Conservation (phyloP, 2,113 vertebrate species). For the Triplophysa tibetana region DNA sequence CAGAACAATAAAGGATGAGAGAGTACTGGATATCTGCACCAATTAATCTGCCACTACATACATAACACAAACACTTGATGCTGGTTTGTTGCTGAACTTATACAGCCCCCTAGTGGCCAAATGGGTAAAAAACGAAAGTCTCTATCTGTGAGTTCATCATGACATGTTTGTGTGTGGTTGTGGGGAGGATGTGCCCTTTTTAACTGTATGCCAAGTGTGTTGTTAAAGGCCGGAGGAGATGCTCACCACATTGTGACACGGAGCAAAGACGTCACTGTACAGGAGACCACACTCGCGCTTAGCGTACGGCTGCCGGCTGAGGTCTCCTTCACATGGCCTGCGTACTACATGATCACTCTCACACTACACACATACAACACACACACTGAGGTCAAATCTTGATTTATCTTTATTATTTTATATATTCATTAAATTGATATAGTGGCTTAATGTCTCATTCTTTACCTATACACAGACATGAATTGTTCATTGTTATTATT, state of each 20-base stretch:
- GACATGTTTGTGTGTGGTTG: constrained; percentile 37
- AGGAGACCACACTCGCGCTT: constrained; percentile 95
- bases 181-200: constrained; percentile 52
- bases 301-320: constrained; percentile 94
- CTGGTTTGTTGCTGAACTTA: neutral
- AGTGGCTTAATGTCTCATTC: too few species aligned
- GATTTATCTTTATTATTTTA: neutral
- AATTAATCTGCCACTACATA: neutral
- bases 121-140: neutral
- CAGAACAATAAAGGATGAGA: constrained; percentile 30
- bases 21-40: neutral
- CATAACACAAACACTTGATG: neutral
- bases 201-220: constrained; percentile 23
- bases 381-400: constrained; percentile 37
- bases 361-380: constrained; percentile 76
- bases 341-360: constrained; percentile 83
- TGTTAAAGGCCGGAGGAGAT: constrained; percentile 11
- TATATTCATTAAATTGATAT: too few species aligned
- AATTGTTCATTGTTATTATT: too few species aligned
- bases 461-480: too few species aligned
- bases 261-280: constrained; percentile 94
- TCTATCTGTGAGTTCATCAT: constrained; percentile 16
- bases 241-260: constrained; percentile 96
- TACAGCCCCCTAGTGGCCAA: constrained; percentile 41
- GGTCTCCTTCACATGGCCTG: constrained; percentile 91